Evolutionary conservation across 2,888 invertebrate species (phyloP).

Genomic region (Conistra vaccinii): DNA sequence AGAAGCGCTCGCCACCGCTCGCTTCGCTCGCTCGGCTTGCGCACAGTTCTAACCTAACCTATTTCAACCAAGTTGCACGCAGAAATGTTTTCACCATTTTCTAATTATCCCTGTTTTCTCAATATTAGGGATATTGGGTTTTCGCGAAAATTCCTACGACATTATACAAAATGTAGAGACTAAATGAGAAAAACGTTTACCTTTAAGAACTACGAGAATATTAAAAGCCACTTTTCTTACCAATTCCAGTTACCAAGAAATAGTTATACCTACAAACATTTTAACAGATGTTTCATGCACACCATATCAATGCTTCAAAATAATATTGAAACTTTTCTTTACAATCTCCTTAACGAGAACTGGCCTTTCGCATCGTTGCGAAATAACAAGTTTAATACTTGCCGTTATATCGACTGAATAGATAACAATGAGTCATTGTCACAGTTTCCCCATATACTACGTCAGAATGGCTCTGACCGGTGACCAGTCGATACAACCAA

Average conservation of each 20-base stretch:
- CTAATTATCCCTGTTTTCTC: no score
- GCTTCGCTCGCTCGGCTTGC: no score
- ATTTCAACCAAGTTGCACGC: no score
- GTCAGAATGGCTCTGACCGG: constrained; percentile 29
- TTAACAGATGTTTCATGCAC: constrained; percentile 5
- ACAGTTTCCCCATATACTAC: constrained; percentile 54
- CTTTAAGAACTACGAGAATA: background rate
- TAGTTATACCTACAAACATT: background rate
- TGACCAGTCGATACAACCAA: constrained; percentile 19
- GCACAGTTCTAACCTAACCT: no score
- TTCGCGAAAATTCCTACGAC: no score
- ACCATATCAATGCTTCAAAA: constrained; percentile 29
- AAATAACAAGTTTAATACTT: constrained; percentile 60
- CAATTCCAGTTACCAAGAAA: background rate
- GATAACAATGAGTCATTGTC: constrained; percentile 69
- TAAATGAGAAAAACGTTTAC: background rate
- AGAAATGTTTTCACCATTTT: no score
- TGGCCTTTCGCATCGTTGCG: constrained; percentile 59
- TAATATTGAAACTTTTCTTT: constrained; percentile 32
- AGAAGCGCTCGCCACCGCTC: no score
- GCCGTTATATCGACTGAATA: constrained; percentile 61
- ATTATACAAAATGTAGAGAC: no score
- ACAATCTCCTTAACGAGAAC: constrained; percentile 55
- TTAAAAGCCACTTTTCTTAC: background rate
- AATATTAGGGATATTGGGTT: no score